Evolutionary conservation across 2,797 vertebrate species (phyloP), one percentile per base, ranked within the genome.

Genomic region (Alosa sapidissima): DNA sequence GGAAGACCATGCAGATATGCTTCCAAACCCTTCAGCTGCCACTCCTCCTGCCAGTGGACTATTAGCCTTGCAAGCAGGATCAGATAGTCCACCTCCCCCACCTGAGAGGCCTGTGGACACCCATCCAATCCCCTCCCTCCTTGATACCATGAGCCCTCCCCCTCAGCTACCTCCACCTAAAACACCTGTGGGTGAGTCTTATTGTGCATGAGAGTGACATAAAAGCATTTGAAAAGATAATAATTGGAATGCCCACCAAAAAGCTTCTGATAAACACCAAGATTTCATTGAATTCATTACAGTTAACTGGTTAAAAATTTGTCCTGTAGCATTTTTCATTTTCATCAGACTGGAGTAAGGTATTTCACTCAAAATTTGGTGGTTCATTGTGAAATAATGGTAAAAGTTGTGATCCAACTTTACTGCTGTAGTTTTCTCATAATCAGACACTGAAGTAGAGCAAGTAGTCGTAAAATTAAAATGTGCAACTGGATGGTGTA

Each of bases 71-170:
- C 78, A 36, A 16, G n/a, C 51, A 49, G n/a, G 16, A 51, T n/a
- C 1, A 24, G 10, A 51, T 49, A 45, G 36, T 6, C 13, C 81
- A 48, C 60, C 55, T 47, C 1, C 41, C 36, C 28, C 48, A 16
- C 1, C 68, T 65, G 19, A 36, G 82, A 24, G 84, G 4, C 78
- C 82, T 54, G 9, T 16, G 9, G 75, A 78, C 83, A 19, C 54
- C n/a, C 84, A 62, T 16, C 41, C 84, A 24, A 68, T 36, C 14
- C 51, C 85, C 58, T 81, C 84, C 1, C 47, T 65, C 62, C 11
- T 62, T 33, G 84, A 88, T 36, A 89, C 91, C 1, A 88, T 90
- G 82, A 54, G 51, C 8, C 65, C 81, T 45, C 84, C 78, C 1
- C 45, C 87, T n/a, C 72, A 45, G 1, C 41, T 47, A 8, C 72